Percentiles rank a stretch among this genome's conserved stretches.
Evolutionary conservation across 2,888 invertebrate genomes (phyloP).

Genomic region (Diabrotica balteata): DNA sequence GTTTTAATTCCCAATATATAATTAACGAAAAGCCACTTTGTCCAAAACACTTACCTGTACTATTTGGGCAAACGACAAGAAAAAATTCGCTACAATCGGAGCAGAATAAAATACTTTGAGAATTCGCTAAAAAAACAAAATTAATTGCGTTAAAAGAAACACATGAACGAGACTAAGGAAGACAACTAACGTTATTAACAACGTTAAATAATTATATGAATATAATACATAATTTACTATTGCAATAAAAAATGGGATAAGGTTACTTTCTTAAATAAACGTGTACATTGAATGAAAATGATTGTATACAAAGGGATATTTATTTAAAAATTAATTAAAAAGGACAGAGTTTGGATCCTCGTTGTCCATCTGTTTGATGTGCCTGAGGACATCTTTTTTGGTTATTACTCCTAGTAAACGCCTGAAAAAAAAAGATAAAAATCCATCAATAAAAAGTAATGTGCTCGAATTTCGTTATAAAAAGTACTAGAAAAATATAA

Average conservation of each 20-base stretch:
- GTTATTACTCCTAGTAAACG: slow-evolving; percentile 96
- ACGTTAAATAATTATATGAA: slow-evolving; percentile 11
- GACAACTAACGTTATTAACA: background rate
- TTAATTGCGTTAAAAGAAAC: too few relatives aligned
- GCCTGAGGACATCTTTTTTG: slow-evolving; percentile 97
- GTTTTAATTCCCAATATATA: too few relatives aligned
- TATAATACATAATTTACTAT: background rate
- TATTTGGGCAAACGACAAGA: too few relatives aligned
- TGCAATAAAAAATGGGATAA: slow-evolving; percentile 1
- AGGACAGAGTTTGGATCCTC: slow-evolving; percentile 93
- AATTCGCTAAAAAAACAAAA: too few relatives aligned
- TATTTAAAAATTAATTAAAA: slow-evolving; percentile 71
- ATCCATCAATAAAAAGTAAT: too few relatives aligned
- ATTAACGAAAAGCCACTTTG: too few relatives aligned
- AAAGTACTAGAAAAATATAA: too few relatives aligned
- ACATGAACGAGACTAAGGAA: too few relatives aligned
- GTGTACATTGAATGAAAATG: slow-evolving; percentile 28
- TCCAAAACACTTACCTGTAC: too few relatives aligned
- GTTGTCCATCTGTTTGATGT: slow-evolving; percentile 96
- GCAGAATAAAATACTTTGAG: too few relatives aligned
- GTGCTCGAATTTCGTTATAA: too few relatives aligned
- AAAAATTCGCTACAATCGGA: too few relatives aligned
- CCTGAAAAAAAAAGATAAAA: slow-evolving; percentile 65
- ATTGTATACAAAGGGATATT: slow-evolving; percentile 29
- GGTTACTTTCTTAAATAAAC: slow-evolving; percentile 7